These are phyloP conservation scores for Liolophura sinensis DNA, from an alignment of 1,140 invertebrate genomes.

Conservation along the genomic window DNA sequence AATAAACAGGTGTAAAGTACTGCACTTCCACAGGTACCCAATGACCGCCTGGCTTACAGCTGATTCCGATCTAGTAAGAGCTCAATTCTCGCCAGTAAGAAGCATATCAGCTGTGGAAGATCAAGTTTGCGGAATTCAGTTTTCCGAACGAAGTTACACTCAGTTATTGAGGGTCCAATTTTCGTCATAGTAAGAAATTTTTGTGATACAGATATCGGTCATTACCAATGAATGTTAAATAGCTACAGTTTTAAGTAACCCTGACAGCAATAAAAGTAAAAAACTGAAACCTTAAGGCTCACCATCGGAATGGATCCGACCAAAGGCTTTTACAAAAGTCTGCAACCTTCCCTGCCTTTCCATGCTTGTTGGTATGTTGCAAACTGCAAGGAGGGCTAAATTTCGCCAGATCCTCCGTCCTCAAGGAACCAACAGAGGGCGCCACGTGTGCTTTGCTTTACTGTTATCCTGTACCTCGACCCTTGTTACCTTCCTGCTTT, in stretches of 20 bases:
- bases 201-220: too few relatives aligned
- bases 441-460: not conserved
- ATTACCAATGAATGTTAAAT: not conserved
- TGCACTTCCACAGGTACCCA: too few relatives aligned
- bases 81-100: too few relatives aligned
- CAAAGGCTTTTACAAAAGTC: constrained; percentile 18
- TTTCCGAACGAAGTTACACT: not conserved
- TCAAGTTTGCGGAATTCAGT: not conserved
- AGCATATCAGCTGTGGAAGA: not conserved
- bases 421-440: not conserved
- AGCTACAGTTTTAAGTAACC: not conserved
- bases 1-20: too few relatives aligned
- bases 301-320: constrained; percentile 22
- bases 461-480: not conserved
- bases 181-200: not conserved
- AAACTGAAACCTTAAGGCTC: not conserved
- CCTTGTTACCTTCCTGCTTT: not conserved
- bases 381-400: not conserved
- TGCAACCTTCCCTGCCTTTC: not conserved
- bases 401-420: not conserved
- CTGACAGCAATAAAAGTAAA: not conserved
- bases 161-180: not conserved
- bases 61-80: too few relatives aligned
- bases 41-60: too few relatives aligned
- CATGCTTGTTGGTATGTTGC: not conserved